Percentiles rank a stretch among this genome's conserved stretches.
Evolutionary conservation across 2,888 invertebrate genomes (phyloP).

Genomic region (Xanthia icteritia): DNA sequence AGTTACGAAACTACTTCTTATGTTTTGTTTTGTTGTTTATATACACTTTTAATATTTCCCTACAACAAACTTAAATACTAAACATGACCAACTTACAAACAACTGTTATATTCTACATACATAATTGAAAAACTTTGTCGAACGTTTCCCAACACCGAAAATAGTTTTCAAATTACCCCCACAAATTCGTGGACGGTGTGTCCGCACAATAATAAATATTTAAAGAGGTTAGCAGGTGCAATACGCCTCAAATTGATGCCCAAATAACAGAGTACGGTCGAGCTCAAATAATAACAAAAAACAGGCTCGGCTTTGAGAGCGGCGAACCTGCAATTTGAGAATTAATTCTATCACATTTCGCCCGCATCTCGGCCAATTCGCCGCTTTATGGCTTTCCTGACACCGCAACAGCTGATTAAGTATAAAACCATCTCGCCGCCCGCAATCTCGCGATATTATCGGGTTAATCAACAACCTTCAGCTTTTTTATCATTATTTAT

Average conservation of each 20-base stretch:
- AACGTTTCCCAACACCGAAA: constrained; percentile 70
- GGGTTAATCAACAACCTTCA: constrained; percentile 76
- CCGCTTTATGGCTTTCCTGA: constrained; percentile 80
- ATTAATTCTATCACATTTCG: constrained; percentile 87
- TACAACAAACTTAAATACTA: constrained; percentile 39
- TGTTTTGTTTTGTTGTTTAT: constrained; percentile 5
- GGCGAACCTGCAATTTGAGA: constrained; percentile 84
- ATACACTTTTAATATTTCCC: constrained; percentile 7
- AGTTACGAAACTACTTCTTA: constrained; percentile 28
- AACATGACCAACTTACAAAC: constrained; percentile 38
- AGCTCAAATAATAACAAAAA: constrained; percentile 82
- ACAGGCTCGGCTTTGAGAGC: constrained; percentile 75
- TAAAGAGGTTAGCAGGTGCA: constrained; percentile 87
- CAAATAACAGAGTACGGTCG: constrained; percentile 84
- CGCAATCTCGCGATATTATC: constrained; percentile 80
- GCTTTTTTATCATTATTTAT: constrained; percentile 70
- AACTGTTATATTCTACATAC: constrained; percentile 38
- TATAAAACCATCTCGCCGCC: constrained; percentile 77
- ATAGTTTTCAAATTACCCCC: constrained; percentile 77
- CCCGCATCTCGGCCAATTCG: constrained; percentile 77
- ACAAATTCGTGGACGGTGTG: constrained; percentile 73
- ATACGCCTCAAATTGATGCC: constrained; percentile 84
- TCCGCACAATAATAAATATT: constrained; percentile 85
- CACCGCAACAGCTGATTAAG: constrained; percentile 84
- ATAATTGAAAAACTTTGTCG: constrained; percentile 66